Evolutionary conservation across 2,113 vertebrate species (phyloP), one percentile per base, ranked within the genome.

Genomic region (Chaetura pelagica): DNA sequence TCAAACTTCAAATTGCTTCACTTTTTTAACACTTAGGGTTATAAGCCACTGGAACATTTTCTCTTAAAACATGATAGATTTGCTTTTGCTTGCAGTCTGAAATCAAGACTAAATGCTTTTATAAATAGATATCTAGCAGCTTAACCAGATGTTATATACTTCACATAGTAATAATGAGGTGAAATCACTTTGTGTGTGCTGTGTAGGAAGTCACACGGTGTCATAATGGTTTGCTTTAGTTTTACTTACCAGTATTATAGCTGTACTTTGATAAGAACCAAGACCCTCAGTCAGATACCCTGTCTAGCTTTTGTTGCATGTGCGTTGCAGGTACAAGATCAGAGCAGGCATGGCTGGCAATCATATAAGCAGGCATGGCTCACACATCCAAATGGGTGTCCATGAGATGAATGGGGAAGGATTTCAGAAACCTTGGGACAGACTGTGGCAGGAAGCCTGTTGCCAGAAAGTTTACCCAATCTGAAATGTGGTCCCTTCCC

Each of bases 1-100:
- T 94, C 86, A 84, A 87, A 90, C 57, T 92, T 89, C 91, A 81
- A 92, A 97, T 91, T 91, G 72, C 61, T 91, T 93, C 89, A 63
- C 69, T 81, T 82, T 82, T 90, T 90, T 92, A 91, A 81, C 52
- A 72, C 15, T 84, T 61, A 49, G 91, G 82, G 84, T 91, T 92
- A 90, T 87, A 95, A 97, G 95, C 73, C 49, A 64, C 76, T 82
- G 69, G 62, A 57, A 94, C 48, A 30, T 92, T 87, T 94, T 94
- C 62, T 95, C 57, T 40, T n/a, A 61, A 52, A 68, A 17, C n/a
- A 26, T 84, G 77, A 93, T 82, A 54, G 73, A 89, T 92, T 91
- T 34, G 0, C 57, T 92, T 92, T 81, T 78, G 12, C 77, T 87
- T 73, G 29, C 93, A 80, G 62, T 76, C 62, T 91, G 94, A 93